phyloP scores from a whole-genome alignment of 1,140 invertebrate species.

The Pseudobourletiella spinata region DNA sequence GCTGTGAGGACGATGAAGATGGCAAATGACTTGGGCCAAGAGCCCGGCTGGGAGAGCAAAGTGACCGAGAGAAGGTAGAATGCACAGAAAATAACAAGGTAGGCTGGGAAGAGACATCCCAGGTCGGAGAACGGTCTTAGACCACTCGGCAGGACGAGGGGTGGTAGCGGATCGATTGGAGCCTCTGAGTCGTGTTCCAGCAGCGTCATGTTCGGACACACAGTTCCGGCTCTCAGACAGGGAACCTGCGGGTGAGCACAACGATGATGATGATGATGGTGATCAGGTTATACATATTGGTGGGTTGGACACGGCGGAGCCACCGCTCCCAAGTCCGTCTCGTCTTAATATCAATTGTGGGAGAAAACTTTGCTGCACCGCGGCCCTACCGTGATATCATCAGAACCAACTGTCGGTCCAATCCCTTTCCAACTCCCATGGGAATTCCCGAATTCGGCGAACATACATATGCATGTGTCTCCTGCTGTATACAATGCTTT shows the following conservation, averaged over 20 bases:
- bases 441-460: no score
- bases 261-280: no score
- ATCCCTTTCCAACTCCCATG: no score
- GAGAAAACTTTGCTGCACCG: no score
- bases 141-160: slow-evolving; percentile 25
- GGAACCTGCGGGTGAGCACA: slow-evolving; percentile 22
- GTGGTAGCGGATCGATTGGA: slow-evolving; percentile 7
- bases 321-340: no score
- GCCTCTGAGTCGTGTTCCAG: neutral
- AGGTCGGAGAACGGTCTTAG: slow-evolving; percentile 15
- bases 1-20: slow-evolving; percentile 16
- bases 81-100: slow-evolving; percentile 26
- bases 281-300: no score
- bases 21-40: slow-evolving; percentile 31
- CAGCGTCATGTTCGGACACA: slow-evolving; percentile 18
- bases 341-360: no score
- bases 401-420: no score
- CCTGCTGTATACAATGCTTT: no score
- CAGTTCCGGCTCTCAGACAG: slow-evolving; percentile 18
- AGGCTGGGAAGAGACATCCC: slow-evolving; percentile 31
- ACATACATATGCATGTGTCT: no score
- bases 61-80: slow-evolving; percentile 29
- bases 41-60: slow-evolving; percentile 29
- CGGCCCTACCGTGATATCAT: no score
- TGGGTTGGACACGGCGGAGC: no score